These are phyloP conservation scores for Phataginus tricuspis DNA, from an alignment of 2,797 vertebrate genomes.

Conservation along the genomic window DNA sequence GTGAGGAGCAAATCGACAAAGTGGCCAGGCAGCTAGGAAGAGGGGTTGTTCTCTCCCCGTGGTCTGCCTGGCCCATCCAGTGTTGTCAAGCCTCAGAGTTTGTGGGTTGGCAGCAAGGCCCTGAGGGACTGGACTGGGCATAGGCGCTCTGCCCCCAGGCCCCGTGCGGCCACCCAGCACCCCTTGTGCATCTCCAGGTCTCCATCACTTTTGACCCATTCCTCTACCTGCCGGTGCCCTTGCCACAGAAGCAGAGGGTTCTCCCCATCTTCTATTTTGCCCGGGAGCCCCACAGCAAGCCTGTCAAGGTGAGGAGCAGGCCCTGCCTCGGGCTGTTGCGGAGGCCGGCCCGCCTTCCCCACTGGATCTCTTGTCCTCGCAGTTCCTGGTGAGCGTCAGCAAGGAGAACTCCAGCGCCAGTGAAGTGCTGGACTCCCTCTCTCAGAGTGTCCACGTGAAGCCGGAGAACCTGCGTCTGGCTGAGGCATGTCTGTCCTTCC, in stretches of 20 bases:
- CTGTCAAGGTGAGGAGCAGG: conserved; percentile 92
- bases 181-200: conserved; percentile 87
- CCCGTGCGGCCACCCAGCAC: not conserved
- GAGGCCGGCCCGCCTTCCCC: not conserved
- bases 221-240: conserved; percentile 96
- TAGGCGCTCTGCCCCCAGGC: not conserved
- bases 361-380: conserved; percentile 34
- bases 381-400: conserved; percentile 98
- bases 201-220: conserved; percentile 99
- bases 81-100: not conserved
- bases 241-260: conserved; percentile 99
- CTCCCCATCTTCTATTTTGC: conserved; percentile 97
- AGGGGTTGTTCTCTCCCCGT: not conserved
- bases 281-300: conserved; percentile 98
- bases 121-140: not conserved
- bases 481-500: conserved; percentile 88
- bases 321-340: fast-evolving
- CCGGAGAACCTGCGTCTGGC: conserved; percentile 94
- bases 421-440: conserved; percentile 95
- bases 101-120: not conserved
- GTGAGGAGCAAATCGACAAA: not conserved
- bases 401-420: conserved; percentile 96
- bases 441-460: conserved; percentile 93
- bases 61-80: not conserved
- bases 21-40: not conserved